Base-by-base conservation (phyloP, 2,888 invertebrate species). In the Drosophila kanekoi region DNA sequence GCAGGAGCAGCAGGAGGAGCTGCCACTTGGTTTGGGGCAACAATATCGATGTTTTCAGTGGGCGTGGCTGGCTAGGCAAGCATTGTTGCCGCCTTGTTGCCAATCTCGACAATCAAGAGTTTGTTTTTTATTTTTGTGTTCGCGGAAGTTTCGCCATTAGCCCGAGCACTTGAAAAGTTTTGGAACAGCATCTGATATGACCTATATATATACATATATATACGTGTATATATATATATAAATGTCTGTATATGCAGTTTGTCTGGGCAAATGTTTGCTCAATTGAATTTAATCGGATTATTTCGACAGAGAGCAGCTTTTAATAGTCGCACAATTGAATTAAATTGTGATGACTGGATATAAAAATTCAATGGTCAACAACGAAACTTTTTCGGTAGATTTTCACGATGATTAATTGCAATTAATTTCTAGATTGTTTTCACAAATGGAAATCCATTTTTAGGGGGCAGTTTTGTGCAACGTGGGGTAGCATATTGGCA, bases 241-340 rank as follows among this genome's bases (percentile, higher is more conserved):
- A 43, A 28, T 48, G 28, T 11, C 4, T 20, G 16, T 62, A 20
- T 43, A 16, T 65, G 44, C 23, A 16, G 28, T 8, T 28, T 33
- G 38, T 10, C 38, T 23, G 52, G 44, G 59, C 38, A 67, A 78
- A 78, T 64, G 71, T 60, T 62, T 67, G 87, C 84, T 71, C 84
- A 87, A 82, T 82, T 82, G 81, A 89, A 83, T 83, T 82, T 73
- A 89, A 89, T 82, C 84, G 84, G 82, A 76, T 76, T 64, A 75
- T 65, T 57, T 48, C 69, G 43, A 52, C 49, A 45, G 56, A 48
- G 43, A 38, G 44, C 40, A 20, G 60, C 52, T 53, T 53, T 79
- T 79, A 79, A 75, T 79, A 74, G 69, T 56, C 58, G 61, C 58
- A 23, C 57, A 73, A 78, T 75, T 75, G 62, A 75, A 75, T 79